Base-by-base conservation (phyloP, 2,888 invertebrate genomes). In the Polymixis lichenea region DNA sequence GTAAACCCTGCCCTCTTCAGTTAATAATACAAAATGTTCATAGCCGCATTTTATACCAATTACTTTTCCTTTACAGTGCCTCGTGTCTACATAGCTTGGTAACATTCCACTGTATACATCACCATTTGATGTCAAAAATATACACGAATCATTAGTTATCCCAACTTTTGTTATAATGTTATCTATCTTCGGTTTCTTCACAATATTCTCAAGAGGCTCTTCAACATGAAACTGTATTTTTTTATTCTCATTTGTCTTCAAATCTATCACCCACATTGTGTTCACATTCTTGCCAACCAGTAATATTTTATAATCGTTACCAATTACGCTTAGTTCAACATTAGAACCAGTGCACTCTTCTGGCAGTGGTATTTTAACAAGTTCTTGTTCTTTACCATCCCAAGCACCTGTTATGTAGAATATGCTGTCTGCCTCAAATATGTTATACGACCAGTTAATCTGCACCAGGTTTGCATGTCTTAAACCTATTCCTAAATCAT, bases 1-100 rank as follows among this genome's bases (percentile, higher is more conserved):
- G 89, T 98, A 98, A n/a, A 99, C 97, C 88, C 97, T 97, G 1
- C 99, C 98, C 88, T 95, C 94, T 69, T 96, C 95, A 69, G 98
- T 98, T 13, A 99, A 95, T 69, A 98, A 88, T 19, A 99, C 89
- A 56, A 97, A 97, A 93, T 99, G 99, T 91, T 99, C 99, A 92
- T 98, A 97, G 0, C 99, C 99, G 93, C 98, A 98, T 71, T 97
- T 96, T 53, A 98, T 92, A 89, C 98, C 97, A 72, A 96, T 92
- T 25, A 98, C 97, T 88, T 96, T 97, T 22, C 97, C 95, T 11
- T 87, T 65, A 82, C 95, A 95, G 80, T 97, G 95, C 58, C 94
- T 93, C 88, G 97, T 97, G 83, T 97, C 95, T 28, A 98, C 91
- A 70, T 97, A 93, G 88, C 96, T 95, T 7, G 98, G 98, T 70